Conservation (phyloP, 2,113 vertebrate genomes). For the Tachysurus fulvidraco region DNA sequence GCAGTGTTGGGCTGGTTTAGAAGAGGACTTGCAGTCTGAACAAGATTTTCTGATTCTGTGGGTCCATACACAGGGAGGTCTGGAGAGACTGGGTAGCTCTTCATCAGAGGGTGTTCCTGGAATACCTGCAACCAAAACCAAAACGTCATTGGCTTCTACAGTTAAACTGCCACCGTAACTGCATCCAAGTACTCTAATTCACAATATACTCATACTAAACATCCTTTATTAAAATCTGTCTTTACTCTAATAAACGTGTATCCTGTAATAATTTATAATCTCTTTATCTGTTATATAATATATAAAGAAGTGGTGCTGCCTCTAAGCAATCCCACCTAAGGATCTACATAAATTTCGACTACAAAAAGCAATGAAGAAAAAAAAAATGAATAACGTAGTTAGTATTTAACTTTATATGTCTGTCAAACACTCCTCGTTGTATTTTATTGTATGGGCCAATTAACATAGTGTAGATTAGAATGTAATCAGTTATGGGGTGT, state of each 20-base stretch:
- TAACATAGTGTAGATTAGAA: not conserved
- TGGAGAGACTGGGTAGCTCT: constrained; percentile 76
- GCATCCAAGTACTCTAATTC: not conserved
- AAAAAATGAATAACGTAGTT: not conserved
- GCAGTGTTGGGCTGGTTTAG: constrained; percentile 95
- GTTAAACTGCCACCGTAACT: not conserved
- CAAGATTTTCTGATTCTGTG: constrained; percentile 47
- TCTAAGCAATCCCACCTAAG: too few species aligned
- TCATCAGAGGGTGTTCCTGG: constrained; percentile 88
- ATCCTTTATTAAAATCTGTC: not conserved
- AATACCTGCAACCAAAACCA: constrained; percentile 80
- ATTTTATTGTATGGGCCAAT: not conserved
- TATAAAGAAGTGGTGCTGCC: not conserved
- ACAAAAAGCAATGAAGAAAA: not conserved
- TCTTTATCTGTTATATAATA: too few species aligned
- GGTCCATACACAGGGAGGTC: constrained; percentile 55
- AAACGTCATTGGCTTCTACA: too few species aligned
- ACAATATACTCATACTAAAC: not conserved
- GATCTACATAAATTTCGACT: not conserved
- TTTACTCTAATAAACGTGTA: not conserved
- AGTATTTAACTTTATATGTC: not conserved
- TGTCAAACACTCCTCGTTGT: not conserved
- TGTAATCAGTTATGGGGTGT: not conserved
- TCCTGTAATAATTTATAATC: not conserved
- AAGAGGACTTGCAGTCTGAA: constrained; percentile 52